Evolutionary conservation across 2,888 invertebrate species (phyloP).

Genomic region (Acleris laterana): DNA sequence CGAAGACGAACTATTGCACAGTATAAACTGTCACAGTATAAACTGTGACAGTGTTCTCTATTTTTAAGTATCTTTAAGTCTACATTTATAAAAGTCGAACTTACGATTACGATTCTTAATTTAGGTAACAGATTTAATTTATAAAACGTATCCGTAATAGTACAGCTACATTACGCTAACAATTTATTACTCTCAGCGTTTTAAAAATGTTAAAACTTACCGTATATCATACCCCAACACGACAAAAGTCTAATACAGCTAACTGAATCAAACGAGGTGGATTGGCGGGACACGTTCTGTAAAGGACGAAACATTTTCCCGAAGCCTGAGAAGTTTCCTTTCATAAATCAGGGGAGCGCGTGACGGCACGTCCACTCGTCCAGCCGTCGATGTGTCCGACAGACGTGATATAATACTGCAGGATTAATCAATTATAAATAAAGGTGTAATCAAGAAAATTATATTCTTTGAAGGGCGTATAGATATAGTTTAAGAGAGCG

Average conservation of each 20-base stretch:
- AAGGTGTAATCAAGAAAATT: not conserved
- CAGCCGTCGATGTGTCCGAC: constrained; percentile 62
- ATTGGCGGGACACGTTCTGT: constrained; percentile 62
- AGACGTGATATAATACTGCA: constrained; percentile 71
- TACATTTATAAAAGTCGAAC: too few relatives aligned
- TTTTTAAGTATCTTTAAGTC: too few relatives aligned
- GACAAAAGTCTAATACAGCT: constrained; percentile 56
- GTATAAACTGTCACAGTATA: too few relatives aligned
- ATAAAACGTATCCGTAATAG: too few relatives aligned
- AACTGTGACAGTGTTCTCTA: too few relatives aligned
- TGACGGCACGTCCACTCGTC: constrained; percentile 76
- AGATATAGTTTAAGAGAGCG: too few relatives aligned
- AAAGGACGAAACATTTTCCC: constrained; percentile 68
- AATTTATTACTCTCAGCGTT: too few relatives aligned
- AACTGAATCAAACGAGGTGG: constrained; percentile 69
- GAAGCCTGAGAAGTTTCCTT: constrained; percentile 61
- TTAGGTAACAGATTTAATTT: too few relatives aligned
- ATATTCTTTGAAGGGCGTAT: too few relatives aligned
- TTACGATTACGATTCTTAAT: too few relatives aligned
- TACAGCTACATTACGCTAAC: too few relatives aligned
- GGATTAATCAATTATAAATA: not conserved
- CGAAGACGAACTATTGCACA: too few relatives aligned
- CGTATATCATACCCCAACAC: constrained; percentile 42
- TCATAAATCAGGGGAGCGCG: constrained; percentile 75
- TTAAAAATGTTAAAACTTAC: not conserved